These are phyloP conservation scores for Anthonomus grandis DNA, from an alignment of 1,140 invertebrate species.

Conservation along the genomic window DNA sequence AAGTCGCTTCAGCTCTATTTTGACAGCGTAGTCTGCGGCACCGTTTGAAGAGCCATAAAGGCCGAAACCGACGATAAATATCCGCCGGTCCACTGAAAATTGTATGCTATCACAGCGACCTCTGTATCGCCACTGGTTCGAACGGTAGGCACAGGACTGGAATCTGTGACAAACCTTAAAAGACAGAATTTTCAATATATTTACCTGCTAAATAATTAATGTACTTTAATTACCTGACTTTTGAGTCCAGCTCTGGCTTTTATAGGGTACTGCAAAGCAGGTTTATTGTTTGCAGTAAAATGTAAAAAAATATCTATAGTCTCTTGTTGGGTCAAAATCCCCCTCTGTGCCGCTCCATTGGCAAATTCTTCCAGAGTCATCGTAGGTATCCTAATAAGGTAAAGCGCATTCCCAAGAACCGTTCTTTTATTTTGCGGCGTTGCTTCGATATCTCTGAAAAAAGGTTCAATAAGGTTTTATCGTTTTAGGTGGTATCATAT, in stretches of 20 bases:
- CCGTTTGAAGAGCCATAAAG: slow-evolving; percentile 89
- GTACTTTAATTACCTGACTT: slow-evolving; percentile 64
- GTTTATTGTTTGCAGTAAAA: slow-evolving; percentile 81
- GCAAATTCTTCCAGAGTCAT: slow-evolving; percentile 91
- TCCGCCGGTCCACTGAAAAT: slow-evolving; percentile 87
- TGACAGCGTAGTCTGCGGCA: slow-evolving; percentile 85
- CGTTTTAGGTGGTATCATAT: background rate
- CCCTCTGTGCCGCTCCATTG: slow-evolving; percentile 84
- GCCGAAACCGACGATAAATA: slow-evolving; percentile 90
- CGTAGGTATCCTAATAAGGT: slow-evolving; percentile 83
- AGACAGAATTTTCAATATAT: background rate
- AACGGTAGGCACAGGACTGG: slow-evolving; percentile 92
- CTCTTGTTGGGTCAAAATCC: slow-evolving; percentile 83
- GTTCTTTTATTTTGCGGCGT: slow-evolving; percentile 68
- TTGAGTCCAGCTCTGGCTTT: slow-evolving; percentile 81
- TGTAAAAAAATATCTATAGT: slow-evolving; percentile 90
- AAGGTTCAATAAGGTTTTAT: too few species aligned
- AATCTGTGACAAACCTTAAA: slow-evolving; percentile 87
- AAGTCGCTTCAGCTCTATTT: slow-evolving; percentile 83
- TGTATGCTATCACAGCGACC: slow-evolving; percentile 90
- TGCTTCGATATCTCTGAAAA: slow-evolving; percentile 65
- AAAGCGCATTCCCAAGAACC: slow-evolving; percentile 73
- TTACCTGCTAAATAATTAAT: background rate
- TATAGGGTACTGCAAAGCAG: slow-evolving; percentile 73
- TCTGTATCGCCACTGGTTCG: slow-evolving; percentile 92